phyloP scores from a whole-genome alignment of 2,113 vertebrate species.

The Herpailurus yagouaroundi region DNA sequence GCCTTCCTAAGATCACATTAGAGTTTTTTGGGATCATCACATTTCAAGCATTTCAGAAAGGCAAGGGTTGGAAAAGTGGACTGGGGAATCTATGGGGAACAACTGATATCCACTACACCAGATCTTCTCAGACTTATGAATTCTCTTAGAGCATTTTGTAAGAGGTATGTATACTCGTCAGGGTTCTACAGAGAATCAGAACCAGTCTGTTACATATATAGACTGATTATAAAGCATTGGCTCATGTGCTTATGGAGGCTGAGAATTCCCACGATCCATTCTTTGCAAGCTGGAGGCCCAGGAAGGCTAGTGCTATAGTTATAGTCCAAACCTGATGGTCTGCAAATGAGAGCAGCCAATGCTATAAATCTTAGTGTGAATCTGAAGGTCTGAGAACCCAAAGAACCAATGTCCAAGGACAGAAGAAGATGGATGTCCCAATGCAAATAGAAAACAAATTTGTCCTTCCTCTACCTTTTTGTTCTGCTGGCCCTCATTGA shows the following conservation, averaged over 20 bases:
- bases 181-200: not conserved
- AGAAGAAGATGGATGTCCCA: not conserved
- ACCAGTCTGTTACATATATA: not conserved
- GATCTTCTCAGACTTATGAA: not conserved
- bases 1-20: rapidly evolving
- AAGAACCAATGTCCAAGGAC: rapidly evolving
- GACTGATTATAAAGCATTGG: not conserved
- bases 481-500: not conserved
- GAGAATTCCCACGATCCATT: not conserved
- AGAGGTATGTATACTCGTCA: not conserved
- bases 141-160: not conserved
- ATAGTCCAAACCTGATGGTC: not conserved
- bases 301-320: not conserved
- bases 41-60: not conserved
- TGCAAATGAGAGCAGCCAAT: not conserved
- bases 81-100: not conserved
- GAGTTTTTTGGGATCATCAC: not conserved
- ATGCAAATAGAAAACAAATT: not conserved
- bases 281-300: not conserved
- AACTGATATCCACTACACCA: not conserved
- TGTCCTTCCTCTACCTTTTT: not conserved
- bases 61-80: not conserved
- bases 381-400: not conserved
- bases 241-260: not conserved
- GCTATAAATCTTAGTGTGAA: not conserved